A percentile compares a stretch with the other conserved stretches of the same genome.
Evolutionary conservation across 2,113 vertebrate genomes (phyloP).

Genomic region (Puma concolor): DNA sequence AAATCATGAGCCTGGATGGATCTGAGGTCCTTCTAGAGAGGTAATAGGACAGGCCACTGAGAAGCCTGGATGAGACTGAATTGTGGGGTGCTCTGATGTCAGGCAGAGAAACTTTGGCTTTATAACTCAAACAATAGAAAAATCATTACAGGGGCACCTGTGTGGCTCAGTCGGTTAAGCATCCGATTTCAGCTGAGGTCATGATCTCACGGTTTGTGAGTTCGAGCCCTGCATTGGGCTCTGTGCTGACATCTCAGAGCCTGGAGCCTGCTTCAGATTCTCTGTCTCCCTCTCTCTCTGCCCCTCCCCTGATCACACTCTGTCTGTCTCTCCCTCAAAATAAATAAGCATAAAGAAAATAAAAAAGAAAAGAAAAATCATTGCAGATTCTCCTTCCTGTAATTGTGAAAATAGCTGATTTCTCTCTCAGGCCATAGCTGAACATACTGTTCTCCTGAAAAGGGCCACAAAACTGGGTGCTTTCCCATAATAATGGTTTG

Average conservation of each 20-base stretch:
- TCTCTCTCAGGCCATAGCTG: not conserved
- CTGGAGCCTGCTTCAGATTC: no score
- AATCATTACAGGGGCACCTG: no score
- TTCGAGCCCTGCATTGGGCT: no score
- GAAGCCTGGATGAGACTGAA: not conserved
- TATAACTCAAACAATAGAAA: not conserved
- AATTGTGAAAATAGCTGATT: not conserved
- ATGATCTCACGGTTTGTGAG: no score
- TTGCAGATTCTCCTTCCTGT: not conserved
- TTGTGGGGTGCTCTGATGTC: not conserved
- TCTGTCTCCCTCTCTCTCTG: no score
- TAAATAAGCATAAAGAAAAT: no score
- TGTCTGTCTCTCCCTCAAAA: no score
- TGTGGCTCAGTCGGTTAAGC: no score
- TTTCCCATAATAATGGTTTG: not conserved
- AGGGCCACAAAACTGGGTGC: not conserved
- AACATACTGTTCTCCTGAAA: not conserved
- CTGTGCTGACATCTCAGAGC: no score
- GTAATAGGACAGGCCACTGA: rapidly evolving
- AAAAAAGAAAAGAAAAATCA: not conserved
- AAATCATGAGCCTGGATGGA: not conserved
- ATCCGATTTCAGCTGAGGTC: no score
- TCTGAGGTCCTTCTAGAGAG: not conserved
- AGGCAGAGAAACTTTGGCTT: not conserved
- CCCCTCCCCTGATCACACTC: no score